A percentile compares a stretch with the other conserved stretches of the same genome.
These are phyloP conservation scores for Rhabdomys pumilio DNA, from an alignment of 2,797 vertebrate species.

Conservation along the genomic window DNA sequence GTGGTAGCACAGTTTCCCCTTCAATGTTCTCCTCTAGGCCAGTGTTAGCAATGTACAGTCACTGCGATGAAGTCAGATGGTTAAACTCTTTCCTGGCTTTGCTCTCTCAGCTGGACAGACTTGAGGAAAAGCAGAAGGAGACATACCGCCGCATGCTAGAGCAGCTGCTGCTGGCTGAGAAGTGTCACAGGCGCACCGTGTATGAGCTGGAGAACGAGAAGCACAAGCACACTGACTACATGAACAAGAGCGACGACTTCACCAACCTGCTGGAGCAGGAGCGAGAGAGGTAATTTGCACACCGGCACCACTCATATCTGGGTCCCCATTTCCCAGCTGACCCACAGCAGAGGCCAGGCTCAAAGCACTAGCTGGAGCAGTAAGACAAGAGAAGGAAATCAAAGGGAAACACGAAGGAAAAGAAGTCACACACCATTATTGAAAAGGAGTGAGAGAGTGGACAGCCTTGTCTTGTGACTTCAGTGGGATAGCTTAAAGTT, in stretches of 20 bases:
- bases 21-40: not conserved
- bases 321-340: not conserved
- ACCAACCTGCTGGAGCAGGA: constrained; percentile 98
- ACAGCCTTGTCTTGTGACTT: not conserved
- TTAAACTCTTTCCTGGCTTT: constrained; percentile 17
- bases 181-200: constrained; percentile 96
- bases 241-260: constrained; percentile 99
- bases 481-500: too few relatives aligned
- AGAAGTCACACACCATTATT: too few relatives aligned
- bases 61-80: not conserved
- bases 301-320: rapidly evolving
- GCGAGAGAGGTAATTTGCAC: constrained; percentile 93
- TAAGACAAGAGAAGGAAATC: not conserved
- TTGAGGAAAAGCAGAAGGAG: constrained; percentile 97
- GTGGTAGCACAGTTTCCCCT: not conserved
- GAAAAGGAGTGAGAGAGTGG: not conserved
- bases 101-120: constrained; percentile 94
- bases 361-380: not conserved
- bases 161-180: constrained; percentile 97
- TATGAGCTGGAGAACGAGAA: constrained; percentile 96
- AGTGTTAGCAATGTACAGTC: not conserved
- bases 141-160: constrained; percentile 98
- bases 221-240: constrained; percentile 96
- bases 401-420: not conserved
- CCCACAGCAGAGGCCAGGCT: not conserved